Percentiles rank a stretch among this genome's conserved stretches.
Conservation (phyloP, 2,888 invertebrate species). For the Operophtera brumata region DNA sequence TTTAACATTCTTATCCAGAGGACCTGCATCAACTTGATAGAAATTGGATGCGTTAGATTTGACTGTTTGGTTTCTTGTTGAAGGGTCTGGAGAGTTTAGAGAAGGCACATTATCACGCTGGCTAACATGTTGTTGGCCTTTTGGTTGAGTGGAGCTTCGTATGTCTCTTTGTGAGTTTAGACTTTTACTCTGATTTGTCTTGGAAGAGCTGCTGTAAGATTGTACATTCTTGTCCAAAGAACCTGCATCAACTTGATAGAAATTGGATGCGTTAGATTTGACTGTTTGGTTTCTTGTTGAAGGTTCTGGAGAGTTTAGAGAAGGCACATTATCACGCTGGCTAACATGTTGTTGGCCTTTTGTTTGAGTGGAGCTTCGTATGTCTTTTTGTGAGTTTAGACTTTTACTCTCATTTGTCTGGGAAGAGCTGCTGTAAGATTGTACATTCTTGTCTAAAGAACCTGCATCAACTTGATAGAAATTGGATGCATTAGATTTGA, state of each 20-base stretch:
- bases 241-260: conserved; percentile 48
- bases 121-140: conserved; percentile 50
- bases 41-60: neutral
- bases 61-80: conserved; percentile 39
- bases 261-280: conserved; percentile 47
- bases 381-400: conserved; percentile 53
- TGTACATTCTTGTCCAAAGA: conserved; percentile 58
- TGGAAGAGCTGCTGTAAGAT: conserved; percentile 60
- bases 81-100: conserved; percentile 52
- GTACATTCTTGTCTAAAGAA: neutral
- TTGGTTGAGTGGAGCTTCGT: conserved; percentile 35
- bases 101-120: conserved; percentile 58
- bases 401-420: conserved; percentile 55
- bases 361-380: conserved; percentile 34
- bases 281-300: conserved; percentile 53
- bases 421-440: neutral
- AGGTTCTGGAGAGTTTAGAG: conserved; percentile 53
- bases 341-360: conserved; percentile 51
- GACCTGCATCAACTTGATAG: neutral
- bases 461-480: neutral
- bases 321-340: conserved; percentile 57
- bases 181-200: conserved; percentile 66
- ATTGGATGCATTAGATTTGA: neutral
- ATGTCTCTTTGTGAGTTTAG: conserved; percentile 53
- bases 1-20: neutral